Conservation (phyloP, 1,140 invertebrate genomes). For the Sycobia sp. region DNA sequence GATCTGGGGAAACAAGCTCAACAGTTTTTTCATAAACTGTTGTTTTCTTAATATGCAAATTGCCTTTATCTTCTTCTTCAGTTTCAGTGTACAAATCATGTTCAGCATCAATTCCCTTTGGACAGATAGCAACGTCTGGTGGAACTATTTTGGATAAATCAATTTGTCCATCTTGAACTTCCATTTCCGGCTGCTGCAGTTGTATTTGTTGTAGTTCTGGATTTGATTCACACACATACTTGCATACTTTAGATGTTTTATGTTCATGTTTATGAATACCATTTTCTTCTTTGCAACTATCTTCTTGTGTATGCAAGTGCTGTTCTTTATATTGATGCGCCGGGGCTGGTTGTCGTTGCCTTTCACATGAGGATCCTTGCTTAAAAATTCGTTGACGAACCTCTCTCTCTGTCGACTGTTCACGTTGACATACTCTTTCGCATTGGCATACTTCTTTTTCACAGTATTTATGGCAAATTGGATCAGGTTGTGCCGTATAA, state of each 20-base stretch:
- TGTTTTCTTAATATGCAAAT: conserved; percentile 55
- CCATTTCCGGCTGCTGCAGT: conserved; percentile 29
- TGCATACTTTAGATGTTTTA: conserved; percentile 6
- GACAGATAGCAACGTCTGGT: conserved; percentile 47
- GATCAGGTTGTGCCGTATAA: conserved; percentile 39
- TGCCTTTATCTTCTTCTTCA: conserved; percentile 53
- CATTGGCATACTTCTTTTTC: conserved; percentile 45
- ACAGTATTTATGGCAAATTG: conserved; percentile 44
- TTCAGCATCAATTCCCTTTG: conserved; percentile 52
- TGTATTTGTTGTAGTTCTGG: conserved; percentile 25
- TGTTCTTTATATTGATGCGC: conserved; percentile 50
- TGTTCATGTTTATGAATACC: conserved; percentile 27
- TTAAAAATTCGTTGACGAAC: conserved; percentile 34
- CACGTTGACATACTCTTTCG: conserved; percentile 42
- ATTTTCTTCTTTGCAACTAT: conserved; percentile 31
- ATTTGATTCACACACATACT: conserved; percentile 31
- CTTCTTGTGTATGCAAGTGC: conserved; percentile 44
- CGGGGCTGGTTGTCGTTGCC: conserved; percentile 35
- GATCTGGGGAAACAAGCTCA: conserved; percentile 45
- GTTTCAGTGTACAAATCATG: conserved; percentile 56
- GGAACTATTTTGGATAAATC: conserved; percentile 49
- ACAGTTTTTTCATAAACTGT: conserved; percentile 58
- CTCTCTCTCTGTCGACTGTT: conserved; percentile 35
- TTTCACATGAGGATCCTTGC: conserved; percentile 40
- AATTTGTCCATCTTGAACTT: conserved; percentile 40